Conservation (phyloP, 37 sponge, comb jelly and placozoan genomes). For the Trichoplax adhaerens region DNA sequence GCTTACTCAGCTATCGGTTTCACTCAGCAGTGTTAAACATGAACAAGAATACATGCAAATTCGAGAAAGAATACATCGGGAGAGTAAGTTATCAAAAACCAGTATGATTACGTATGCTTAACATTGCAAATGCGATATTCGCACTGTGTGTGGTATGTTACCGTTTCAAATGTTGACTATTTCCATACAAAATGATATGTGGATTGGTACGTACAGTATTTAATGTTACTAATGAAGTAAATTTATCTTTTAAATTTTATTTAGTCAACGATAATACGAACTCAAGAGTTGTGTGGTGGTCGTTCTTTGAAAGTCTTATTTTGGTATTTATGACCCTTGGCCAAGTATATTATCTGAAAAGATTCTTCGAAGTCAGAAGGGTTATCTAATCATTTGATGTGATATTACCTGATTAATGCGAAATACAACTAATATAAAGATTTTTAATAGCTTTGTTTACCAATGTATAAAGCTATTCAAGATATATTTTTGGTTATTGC, state of each 20-base stretch:
- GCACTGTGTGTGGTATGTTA: not conserved
- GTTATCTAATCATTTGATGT: constrained; percentile 39
- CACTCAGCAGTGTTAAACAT: constrained; percentile 78
- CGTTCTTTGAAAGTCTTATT: constrained; percentile 85
- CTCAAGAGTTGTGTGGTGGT: constrained; percentile 97
- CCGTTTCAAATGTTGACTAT: not conserved
- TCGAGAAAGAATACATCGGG: constrained; percentile 82
- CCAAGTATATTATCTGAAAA: constrained; percentile 94
- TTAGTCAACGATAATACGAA: constrained; percentile 95
- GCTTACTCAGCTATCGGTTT: constrained; percentile 55
- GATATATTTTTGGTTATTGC: too few species aligned
- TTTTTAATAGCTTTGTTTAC: too few species aligned
- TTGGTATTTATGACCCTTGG: constrained; percentile 85
- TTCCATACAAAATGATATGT: not conserved
- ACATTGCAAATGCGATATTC: not conserved
- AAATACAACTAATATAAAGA: too few species aligned
- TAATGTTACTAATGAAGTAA: too few species aligned
- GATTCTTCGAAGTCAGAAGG: constrained; percentile 95
- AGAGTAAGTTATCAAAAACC: constrained; percentile 49
- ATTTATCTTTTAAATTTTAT: not conserved
- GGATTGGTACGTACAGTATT: not conserved
- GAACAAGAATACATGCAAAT: constrained; percentile 99
- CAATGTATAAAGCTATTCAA: too few species aligned
- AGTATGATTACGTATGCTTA: not conserved
- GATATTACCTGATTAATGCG: too few species aligned